Evolutionary conservation across 2,888 invertebrate genomes (phyloP).

Genomic region (Drosophila atripex): DNA sequence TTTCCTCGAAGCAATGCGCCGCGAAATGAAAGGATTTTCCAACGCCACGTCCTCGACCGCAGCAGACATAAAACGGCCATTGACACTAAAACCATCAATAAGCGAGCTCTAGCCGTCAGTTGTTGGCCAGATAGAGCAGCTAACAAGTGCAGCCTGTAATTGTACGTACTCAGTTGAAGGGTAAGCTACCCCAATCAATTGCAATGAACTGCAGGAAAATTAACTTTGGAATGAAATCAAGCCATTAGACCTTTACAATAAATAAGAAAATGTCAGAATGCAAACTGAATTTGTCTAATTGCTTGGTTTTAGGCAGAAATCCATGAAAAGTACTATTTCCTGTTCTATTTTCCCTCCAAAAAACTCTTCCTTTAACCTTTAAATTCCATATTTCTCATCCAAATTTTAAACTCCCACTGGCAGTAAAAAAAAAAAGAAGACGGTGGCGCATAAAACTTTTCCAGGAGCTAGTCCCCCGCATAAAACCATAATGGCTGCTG

Average conservation of each 20-base stretch:
- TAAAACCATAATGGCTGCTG: constrained; percentile 30
- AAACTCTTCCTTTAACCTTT: background rate
- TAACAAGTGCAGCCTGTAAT: constrained; percentile 41
- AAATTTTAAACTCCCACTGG: constrained; percentile 1
- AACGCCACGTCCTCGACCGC: constrained; percentile 22
- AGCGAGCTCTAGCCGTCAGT: constrained; percentile 49
- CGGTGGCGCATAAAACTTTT: constrained; percentile 16
- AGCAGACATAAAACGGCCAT: constrained; percentile 23
- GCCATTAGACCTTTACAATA: background rate
- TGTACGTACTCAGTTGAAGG: constrained; percentile 17
- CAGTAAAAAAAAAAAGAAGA: constrained; percentile 9
- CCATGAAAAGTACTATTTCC: background rate
- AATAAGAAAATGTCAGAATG: background rate
- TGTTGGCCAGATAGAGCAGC: constrained; percentile 22
- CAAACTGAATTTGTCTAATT: too few species aligned
- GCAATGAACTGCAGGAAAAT: background rate
- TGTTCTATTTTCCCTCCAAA: background rate
- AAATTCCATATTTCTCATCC: constrained; percentile 16
- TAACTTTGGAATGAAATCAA: background rate
- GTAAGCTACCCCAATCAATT: constrained; percentile 29
- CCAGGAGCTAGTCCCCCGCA: constrained; percentile 5
- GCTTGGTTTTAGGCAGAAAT: too few species aligned
- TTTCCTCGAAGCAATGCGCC: constrained; percentile 60
- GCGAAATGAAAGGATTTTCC: constrained; percentile 61
- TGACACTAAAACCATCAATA: constrained; percentile 63